Evolutionary conservation across 2,797 vertebrate genomes (phyloP), one percentile per base, ranked within the genome.

Genomic region (Potorous gilbertii): DNA sequence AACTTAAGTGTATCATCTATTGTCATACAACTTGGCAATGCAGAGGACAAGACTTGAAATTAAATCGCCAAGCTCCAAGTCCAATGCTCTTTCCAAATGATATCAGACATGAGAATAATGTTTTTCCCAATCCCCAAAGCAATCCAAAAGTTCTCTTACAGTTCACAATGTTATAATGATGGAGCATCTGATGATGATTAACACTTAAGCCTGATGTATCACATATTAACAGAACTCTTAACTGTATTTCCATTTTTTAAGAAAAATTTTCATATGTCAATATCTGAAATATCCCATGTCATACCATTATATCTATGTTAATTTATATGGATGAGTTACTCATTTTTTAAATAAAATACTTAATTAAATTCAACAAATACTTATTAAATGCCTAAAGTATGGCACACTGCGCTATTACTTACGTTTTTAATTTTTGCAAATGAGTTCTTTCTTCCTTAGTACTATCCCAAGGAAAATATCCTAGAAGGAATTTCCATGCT

Each of bases 401-500:
- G n/a, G 93, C 28, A 96, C 1, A 81, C 59, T 93, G 96, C 29
- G 1, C 2, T 12, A 54, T 29, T 91, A 98, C 99, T 97, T 98
- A 99, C 99, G 98, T 99, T 99, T 99, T 99, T 96, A 97, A 98
- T 98, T 99, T 99, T 95, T 99, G 99, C 93, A 99, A 98, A n/a
- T 96, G 98, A 97, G 99, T 99, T 98, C 99, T 99, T 97, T 99
- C 99, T 96, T 99, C 99, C 95, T 98, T 98, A 46, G 99, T 99
- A 98, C 99, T 99, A 95, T 99, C 98, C 99, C 99, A 99, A 46
- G 99, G 99, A 97, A 99, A 99, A 98, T 99, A 99, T 0, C 99
- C 99, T 98, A 99, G 95, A 96, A 99, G 99, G 96, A 99, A 99
- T 98, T 99, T 99, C 99, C 99, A 99, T 4, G 98, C 99, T 91